Conservation (phyloP, 2,113 vertebrate species). For the Meles meles region DNA sequence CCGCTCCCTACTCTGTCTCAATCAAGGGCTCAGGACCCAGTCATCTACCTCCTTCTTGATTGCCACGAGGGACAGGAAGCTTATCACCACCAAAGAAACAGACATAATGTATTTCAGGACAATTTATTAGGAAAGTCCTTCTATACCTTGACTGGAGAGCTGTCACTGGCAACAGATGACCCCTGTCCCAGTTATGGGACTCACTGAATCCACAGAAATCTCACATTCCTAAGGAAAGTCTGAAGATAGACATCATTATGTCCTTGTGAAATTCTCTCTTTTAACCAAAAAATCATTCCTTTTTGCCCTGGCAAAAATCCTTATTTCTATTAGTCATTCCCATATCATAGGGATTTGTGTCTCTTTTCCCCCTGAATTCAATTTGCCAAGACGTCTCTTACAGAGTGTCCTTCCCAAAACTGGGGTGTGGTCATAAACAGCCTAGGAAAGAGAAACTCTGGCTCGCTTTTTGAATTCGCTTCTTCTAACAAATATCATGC, state of each 20-base stretch:
- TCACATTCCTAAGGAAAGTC: background rate
- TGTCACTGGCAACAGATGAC: background rate
- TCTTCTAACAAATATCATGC: background rate
- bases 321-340: background rate
- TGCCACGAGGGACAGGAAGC: background rate
- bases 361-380: conserved; percentile 1
- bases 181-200: background rate
- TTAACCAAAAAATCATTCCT: background rate
- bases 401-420: background rate
- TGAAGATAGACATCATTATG: background rate
- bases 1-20: background rate
- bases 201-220: background rate
- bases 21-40: background rate
- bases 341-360: background rate
- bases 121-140: background rate
- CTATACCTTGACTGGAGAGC: background rate
- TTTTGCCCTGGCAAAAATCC: background rate
- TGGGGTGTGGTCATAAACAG: background rate
- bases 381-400: background rate
- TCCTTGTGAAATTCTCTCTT: conserved; percentile 28
- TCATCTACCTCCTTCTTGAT: background rate
- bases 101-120: background rate
- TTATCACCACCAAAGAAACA: background rate
- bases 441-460: background rate
- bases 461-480: background rate